These are phyloP conservation scores for Pantherophis guttatus DNA, from an alignment of 2,113 vertebrate genomes.

Conservation along the genomic window DNA sequence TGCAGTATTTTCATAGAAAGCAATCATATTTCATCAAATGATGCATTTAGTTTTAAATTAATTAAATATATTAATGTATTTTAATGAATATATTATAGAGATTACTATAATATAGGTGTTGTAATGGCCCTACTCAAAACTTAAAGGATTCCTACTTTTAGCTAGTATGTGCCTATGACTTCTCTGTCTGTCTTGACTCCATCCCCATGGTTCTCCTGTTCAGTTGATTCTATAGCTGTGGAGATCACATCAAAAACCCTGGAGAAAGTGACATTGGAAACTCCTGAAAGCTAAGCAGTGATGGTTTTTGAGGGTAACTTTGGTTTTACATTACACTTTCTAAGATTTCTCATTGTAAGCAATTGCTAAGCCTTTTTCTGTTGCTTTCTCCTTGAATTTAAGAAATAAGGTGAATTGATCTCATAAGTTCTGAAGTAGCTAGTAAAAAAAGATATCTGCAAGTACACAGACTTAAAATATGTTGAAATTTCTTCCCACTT, in stretches of 20 bases:
- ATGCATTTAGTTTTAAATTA: not conserved
- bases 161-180: not conserved
- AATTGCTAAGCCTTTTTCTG: not conserved
- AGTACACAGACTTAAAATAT: not conserved
- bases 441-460: not conserved
- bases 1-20: not conserved
- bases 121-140: not conserved
- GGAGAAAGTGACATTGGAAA: not conserved
- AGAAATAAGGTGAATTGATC: not conserved
- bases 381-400: not conserved
- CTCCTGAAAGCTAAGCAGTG: not conserved
- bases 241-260: not conserved
- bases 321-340: not conserved
- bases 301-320: not conserved
- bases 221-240: not conserved
- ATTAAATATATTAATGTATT: not conserved
- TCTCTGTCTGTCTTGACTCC: not conserved
- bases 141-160: not conserved
- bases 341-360: not conserved
- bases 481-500: not conserved
- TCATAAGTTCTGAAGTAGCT: not conserved
- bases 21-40: not conserved
- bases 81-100: not conserved
- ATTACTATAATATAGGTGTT: not conserved
- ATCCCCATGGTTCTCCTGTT: not conserved